Evolutionary conservation across 1,140 invertebrate genomes (phyloP).

Genomic region (Mactra quadrangularis): DNA sequence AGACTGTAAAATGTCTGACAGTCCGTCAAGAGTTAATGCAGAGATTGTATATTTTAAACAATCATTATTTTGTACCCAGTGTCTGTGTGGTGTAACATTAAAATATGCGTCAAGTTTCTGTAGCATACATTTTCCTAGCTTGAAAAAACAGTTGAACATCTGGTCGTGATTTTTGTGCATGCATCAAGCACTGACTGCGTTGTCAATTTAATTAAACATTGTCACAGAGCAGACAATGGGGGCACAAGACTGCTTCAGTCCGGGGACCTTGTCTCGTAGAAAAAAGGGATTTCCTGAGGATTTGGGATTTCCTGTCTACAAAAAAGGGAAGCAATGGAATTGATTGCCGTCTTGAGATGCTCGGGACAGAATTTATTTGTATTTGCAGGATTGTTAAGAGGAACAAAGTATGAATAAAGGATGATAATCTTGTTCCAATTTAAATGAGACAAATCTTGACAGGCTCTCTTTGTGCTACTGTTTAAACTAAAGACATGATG

Average conservation of each 20-base stretch:
- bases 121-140: not conserved
- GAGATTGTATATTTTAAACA: no score
- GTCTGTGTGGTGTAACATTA: no score
- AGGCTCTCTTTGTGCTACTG: no score
- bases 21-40: no score
- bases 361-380: no score
- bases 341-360: constrained; percentile 5
- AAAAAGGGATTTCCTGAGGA: constrained; percentile 19
- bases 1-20: no score
- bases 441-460: no score
- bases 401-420: no score
- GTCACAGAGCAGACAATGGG: constrained; percentile 39
- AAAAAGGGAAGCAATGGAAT: not conserved
- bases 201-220: constrained; percentile 46
- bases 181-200: constrained; percentile 33
- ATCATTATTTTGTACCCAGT: no score
- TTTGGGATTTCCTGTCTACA: constrained; percentile 16
- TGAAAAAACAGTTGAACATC: constrained; percentile 34
- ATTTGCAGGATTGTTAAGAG: no score
- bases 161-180: constrained; percentile 8
- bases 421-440: no score
- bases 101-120: not conserved
- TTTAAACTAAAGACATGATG: no score
- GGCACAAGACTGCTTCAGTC: not conserved
- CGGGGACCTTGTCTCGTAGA: not conserved